Conservation (phyloP, 2,113 vertebrate genomes). For the Xiphophorus couchianus region DNA sequence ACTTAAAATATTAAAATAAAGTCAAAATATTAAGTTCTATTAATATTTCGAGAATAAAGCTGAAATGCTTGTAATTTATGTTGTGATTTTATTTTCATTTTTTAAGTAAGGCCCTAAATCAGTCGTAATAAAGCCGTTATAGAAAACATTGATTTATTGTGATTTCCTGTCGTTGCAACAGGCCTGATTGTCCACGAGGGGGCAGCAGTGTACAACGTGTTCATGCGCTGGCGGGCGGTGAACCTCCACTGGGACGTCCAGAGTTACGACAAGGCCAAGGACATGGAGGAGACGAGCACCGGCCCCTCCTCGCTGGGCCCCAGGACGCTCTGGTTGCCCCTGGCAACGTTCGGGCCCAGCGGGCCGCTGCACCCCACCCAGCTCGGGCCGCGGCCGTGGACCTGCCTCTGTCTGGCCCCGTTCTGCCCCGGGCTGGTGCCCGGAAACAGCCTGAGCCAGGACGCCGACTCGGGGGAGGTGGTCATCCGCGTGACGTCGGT, state of each 20-base stretch:
- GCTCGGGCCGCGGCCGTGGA: slow-evolving; percentile 81
- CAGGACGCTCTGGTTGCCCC: slow-evolving; percentile 90
- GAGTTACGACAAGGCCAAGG: slow-evolving; percentile 91
- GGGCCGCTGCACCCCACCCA: slow-evolving; percentile 85
- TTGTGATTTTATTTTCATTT: too few species aligned
- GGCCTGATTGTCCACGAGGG: slow-evolving; percentile 93
- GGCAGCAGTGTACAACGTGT: slow-evolving; percentile 93
- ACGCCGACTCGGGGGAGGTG: slow-evolving; percentile 86
- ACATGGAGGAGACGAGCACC: slow-evolving; percentile 86
- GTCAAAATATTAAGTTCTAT: too few species aligned
- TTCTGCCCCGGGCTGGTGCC: slow-evolving; percentile 79
- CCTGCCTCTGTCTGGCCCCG: slow-evolving; percentile 85
- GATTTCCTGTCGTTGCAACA: slow-evolving; percentile 14
- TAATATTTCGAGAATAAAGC: too few species aligned
- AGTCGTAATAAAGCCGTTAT: too few species aligned
- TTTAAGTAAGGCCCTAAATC: too few species aligned
- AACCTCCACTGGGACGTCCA: slow-evolving; percentile 94
- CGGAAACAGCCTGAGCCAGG: slow-evolving; percentile 80
- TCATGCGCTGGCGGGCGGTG: slow-evolving; percentile 93
- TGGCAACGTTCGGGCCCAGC: slow-evolving; percentile 84
- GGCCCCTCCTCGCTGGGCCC: slow-evolving; percentile 80
- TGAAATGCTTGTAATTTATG: too few species aligned
- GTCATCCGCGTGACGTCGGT: slow-evolving; percentile 91
- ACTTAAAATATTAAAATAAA: too few species aligned
- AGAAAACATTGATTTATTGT: background rate